Evolutionary conservation across 2,113 vertebrate genomes (phyloP).

Genomic region (Sinosuthora webbiana): DNA sequence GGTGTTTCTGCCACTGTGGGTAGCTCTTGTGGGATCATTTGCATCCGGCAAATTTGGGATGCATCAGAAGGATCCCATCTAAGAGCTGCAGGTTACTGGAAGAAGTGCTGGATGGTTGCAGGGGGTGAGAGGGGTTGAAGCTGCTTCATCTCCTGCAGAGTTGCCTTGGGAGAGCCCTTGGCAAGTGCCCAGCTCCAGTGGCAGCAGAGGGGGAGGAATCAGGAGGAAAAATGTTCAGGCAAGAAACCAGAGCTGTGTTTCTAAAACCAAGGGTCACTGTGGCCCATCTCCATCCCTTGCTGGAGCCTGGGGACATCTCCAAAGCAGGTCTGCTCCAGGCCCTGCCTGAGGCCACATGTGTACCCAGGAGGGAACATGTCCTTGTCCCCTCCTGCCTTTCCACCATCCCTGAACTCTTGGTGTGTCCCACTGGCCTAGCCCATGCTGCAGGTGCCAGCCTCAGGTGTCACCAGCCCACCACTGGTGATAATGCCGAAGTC

Average conservation of each 20-base stretch:
- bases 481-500: neutral
- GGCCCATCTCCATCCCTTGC: neutral
- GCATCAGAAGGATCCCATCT: neutral
- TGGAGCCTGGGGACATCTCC: neutral
- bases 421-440: neutral
- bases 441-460: neutral
- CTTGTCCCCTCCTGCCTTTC: neutral
- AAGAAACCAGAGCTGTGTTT: neutral
- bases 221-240: neutral
- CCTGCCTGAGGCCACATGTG: neutral
- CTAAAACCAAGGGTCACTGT: neutral
- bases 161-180: neutral
- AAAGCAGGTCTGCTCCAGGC: neutral
- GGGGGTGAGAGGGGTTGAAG: neutral
- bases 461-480: neutral
- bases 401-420: accelerated
- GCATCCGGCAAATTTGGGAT: neutral
- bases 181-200: accelerated
- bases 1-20: too few species aligned
- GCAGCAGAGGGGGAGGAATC: neutral
- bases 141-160: neutral
- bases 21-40: accelerated
- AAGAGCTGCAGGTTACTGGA: neutral
- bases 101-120: neutral
- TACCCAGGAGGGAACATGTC: neutral